Percentiles rank a stretch among this genome's conserved stretches.
phyloP scores from a whole-genome alignment of 1,140 invertebrate genomes.

The Macrobrachium nipponense region DNA sequence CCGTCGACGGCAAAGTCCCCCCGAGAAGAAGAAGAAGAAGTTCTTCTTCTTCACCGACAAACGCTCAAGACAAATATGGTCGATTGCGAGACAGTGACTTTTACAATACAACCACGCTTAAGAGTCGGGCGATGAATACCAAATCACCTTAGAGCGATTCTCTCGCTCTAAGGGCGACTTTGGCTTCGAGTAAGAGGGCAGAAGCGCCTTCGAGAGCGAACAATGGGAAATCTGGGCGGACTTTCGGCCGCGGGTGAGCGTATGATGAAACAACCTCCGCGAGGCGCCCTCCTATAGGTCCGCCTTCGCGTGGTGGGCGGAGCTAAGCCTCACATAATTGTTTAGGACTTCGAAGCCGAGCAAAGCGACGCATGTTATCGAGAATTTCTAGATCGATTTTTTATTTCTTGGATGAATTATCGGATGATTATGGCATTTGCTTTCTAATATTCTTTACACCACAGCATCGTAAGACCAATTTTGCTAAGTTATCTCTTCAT shows the following conservation, averaged over 20 bases:
- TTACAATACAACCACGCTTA: conserved; percentile 54
- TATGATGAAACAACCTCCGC: conserved; percentile 32
- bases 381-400: too few relatives aligned
- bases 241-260: conserved; percentile 44
- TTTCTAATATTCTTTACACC: too few relatives aligned
- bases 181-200: conserved; percentile 48
- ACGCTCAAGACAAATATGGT: conserved; percentile 57
- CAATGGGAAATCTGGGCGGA: conserved; percentile 57
- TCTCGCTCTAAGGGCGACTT: conserved; percentile 55
- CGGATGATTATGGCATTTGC: too few relatives aligned
- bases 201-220: conserved; percentile 51
- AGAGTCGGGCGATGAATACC: conserved; percentile 56
- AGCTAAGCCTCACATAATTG: conserved; percentile 10
- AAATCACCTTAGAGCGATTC: conserved; percentile 60
- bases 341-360: background rate
- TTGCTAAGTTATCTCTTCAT: too few relatives aligned
- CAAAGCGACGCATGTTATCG: too few relatives aligned
- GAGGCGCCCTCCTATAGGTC: conserved; percentile 28
- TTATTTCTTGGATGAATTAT: too few relatives aligned
- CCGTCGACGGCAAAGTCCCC: too few relatives aligned
- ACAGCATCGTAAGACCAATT: too few relatives aligned
- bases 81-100: conserved; percentile 55
- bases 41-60: conserved; percentile 33
- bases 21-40: too few relatives aligned
- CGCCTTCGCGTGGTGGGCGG: conserved; percentile 19